Conservation (phyloP, 2,888 invertebrate genomes). For the Prosopocoilus inquinatus region DNA sequence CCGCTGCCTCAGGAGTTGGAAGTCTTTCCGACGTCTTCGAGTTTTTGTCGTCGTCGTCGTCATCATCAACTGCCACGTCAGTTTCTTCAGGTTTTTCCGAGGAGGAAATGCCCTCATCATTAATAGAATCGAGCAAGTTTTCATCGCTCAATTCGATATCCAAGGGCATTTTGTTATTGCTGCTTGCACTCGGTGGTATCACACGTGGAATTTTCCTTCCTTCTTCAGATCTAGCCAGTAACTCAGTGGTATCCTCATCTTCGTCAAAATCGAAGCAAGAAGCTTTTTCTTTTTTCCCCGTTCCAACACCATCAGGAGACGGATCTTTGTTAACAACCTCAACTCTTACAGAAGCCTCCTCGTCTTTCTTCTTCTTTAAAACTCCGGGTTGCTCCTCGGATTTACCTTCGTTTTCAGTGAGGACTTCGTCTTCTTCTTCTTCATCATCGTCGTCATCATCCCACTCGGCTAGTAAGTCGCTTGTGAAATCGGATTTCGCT, state of each 20-base stretch:
- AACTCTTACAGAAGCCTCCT: conserved; percentile 22
- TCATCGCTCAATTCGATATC: conserved; percentile 48
- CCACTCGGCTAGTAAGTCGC: conserved; percentile 75
- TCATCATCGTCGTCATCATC: conserved; percentile 58
- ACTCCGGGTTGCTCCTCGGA: background rate
- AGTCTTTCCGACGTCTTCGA: conserved; percentile 5
- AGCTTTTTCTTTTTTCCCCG: conserved; percentile 49
- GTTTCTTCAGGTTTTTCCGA: conserved; percentile 11
- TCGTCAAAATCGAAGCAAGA: conserved; percentile 77
- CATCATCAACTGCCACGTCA: conserved; percentile 9
- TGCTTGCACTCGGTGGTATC: conserved; percentile 45
- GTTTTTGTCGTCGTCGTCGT: conserved; percentile 1
- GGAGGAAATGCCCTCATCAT: conserved; percentile 14
- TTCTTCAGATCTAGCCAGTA: conserved; percentile 29
- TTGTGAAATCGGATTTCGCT: conserved; percentile 56
- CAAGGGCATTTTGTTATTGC: conserved; percentile 41
- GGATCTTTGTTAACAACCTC: conserved; percentile 10
- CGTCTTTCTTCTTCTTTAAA: conserved; percentile 26
- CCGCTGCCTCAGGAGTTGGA: background rate
- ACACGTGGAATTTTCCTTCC: conserved; percentile 68
- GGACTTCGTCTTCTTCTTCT: background rate
- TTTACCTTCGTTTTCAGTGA: background rate
- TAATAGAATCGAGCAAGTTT: conserved; percentile 15
- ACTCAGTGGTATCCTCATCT: conserved; percentile 59
- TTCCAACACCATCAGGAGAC: conserved; percentile 25